These are phyloP conservation scores for Lepidochrysops patricia DNA, from an alignment of 2,888 invertebrate genomes.

Conservation along the genomic window DNA sequence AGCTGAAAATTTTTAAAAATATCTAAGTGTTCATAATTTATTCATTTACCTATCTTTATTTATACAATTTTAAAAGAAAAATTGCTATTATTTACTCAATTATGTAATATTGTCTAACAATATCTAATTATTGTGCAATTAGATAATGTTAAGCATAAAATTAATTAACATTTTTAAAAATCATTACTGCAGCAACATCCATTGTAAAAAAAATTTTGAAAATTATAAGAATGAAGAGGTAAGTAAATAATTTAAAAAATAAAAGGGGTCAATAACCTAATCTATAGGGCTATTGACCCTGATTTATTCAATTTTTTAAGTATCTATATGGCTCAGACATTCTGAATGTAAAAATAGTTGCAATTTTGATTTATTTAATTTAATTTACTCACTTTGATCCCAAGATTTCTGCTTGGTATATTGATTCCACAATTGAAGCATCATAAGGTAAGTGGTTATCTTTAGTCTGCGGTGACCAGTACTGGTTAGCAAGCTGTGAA, in stretches of 20 bases:
- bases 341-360: slow-evolving; percentile 28
- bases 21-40: no score
- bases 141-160: no score
- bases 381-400: slow-evolving; percentile 79
- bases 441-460: slow-evolving; percentile 83
- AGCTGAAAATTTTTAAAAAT: slow-evolving; percentile 50
- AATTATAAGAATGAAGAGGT: slow-evolving; percentile 16
- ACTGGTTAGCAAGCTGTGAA: slow-evolving; percentile 88
- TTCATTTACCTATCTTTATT: no score
- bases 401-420: slow-evolving; percentile 90
- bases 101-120: no score
- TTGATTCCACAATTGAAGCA: slow-evolving; percentile 87
- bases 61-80: no score
- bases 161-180: no score
- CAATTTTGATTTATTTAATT: slow-evolving; percentile 22
- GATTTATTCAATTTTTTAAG: slow-evolving; percentile 51
- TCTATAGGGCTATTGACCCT: slow-evolving; percentile 59
- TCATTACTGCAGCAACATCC: no score
- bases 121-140: no score
- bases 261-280: slow-evolving; percentile 53
- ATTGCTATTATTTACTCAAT: no score
- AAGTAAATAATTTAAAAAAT: slow-evolving; percentile 47
- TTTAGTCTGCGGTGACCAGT: slow-evolving; percentile 92
- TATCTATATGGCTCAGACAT: slow-evolving; percentile 55
- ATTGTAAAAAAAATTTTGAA: neutral